Percentiles rank a stretch among this genome's conserved stretches.
Evolutionary conservation across 2,888 invertebrate genomes (phyloP).

Genomic region (Phengaris arion): DNA sequence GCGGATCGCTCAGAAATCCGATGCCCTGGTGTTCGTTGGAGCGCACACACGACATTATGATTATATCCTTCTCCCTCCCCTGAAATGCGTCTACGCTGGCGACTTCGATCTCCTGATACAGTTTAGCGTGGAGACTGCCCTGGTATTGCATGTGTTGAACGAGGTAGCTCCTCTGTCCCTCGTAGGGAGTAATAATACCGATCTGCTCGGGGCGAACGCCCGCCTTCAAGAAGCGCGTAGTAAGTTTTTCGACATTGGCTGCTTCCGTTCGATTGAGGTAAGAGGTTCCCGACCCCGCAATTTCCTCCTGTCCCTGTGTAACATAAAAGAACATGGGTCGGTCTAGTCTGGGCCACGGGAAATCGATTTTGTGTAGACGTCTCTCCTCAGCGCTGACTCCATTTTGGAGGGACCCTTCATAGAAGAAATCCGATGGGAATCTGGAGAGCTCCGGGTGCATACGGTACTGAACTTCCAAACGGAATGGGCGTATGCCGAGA

Average conservation of each 20-base stretch:
- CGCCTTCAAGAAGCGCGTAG: conserved; percentile 94
- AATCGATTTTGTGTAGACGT: conserved; percentile 92
- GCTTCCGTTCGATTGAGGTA: conserved; percentile 99
- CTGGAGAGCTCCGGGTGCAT: conserved; percentile 99
- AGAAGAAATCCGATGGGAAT: conserved; percentile 99
- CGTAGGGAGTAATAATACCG: conserved; percentile 99
- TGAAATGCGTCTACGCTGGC: conserved; percentile 99
- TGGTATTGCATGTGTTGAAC: conserved; percentile 99
- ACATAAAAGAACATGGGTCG: conserved; percentile 99
- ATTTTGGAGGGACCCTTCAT: conserved; percentile 99
- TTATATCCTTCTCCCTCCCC: conserved; percentile 99
- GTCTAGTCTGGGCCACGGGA: conserved; percentile 98
- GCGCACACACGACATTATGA: conserved; percentile 99
- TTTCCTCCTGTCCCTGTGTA: conserved; percentile 98
- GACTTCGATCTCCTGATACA: conserved; percentile 99
- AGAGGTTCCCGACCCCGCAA: conserved; percentile 98
- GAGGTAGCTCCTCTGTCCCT: conserved; percentile 97
- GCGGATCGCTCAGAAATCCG: conserved; percentile 98
- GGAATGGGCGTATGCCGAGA: conserved; percentile 96
- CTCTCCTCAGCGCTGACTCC: conserved; percentile 98
- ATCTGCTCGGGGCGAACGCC: conserved; percentile 99
- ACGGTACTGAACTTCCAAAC: conserved; percentile 98
- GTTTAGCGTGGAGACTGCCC: conserved; percentile 96
- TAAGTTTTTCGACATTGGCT: conserved; percentile 98
- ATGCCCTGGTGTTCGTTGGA: conserved; percentile 99